phyloP scores from a whole-genome alignment of 1,140 invertebrate genomes.

The Teleopsis dalmanni region DNA sequence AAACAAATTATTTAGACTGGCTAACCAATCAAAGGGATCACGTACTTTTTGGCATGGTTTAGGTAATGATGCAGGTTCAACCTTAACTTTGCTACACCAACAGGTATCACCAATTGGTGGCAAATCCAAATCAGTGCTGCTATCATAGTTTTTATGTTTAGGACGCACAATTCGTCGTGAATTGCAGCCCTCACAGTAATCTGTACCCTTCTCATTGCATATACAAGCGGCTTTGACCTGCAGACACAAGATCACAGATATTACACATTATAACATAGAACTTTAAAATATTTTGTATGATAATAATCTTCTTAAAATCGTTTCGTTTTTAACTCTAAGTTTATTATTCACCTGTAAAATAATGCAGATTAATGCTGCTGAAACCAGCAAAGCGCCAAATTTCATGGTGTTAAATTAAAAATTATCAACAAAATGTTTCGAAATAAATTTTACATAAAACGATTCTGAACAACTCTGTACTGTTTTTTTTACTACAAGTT shows the following conservation, averaged over 20 bases:
- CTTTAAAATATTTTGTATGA: no score
- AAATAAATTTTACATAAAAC: no score
- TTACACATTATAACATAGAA: no score
- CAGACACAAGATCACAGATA: neutral
- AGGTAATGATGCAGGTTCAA: conserved; percentile 35
- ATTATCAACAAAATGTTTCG: no score
- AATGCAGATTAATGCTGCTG: no score
- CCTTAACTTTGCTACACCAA: conserved; percentile 35
- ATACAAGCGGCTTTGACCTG: conserved; percentile 29
- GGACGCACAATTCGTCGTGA: conserved; percentile 25
- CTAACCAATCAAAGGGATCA: conserved; percentile 33
- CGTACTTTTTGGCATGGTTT: conserved; percentile 41
- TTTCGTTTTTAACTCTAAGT: no score
- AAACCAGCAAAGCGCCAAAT: no score
- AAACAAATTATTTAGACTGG: conserved; percentile 32
- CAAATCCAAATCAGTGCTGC: conserved; percentile 20
- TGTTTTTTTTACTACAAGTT: no score
- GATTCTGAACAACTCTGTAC: no score
- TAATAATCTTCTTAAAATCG: no score
- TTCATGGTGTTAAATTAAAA: no score
- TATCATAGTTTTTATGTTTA: conserved; percentile 22
- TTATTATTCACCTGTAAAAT: no score
- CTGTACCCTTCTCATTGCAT: conserved; percentile 42
- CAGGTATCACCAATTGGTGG: conserved; percentile 36
- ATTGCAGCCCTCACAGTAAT: conserved; percentile 29